Evolutionary conservation across 2,797 vertebrate genomes (phyloP), one percentile per base, ranked within the genome.

Genomic region (Galaxias olidus): DNA sequence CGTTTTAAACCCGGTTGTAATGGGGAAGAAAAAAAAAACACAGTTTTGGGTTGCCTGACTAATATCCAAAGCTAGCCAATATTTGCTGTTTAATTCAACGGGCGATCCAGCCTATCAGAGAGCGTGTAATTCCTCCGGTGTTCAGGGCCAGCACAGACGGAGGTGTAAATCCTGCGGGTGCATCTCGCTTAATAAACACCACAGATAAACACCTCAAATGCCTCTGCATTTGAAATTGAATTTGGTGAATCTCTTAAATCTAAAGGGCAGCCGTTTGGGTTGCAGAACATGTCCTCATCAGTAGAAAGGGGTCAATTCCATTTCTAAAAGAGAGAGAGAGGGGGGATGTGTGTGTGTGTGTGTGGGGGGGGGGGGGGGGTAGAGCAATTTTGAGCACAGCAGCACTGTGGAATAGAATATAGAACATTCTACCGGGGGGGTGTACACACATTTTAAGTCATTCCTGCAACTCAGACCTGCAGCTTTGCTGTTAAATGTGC

Each of bases 11-110:
- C 55, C 13, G 60, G 48, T 57, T 68, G 46, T 51, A 52, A 18
- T 41, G 13, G 41, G 51, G 18, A 19, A 43, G 45, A 46, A n/a
- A 75, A 67, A 46, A n/a, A 75, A 67, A 73, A 14, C 12, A 53
- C 55, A 65, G 55, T 65, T 52, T 20, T 30, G 30, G 30, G 30
- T 30, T 30, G 51, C 40, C 65, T 66, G 41, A 65, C 68, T 79
- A 12, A 63, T 63, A 66, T 78, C 78, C 60, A 79, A 82, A 73
- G 60, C 59, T 73, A 15, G 51, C 68, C n/a, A 40, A 64, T 48
- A 56, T 56, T 61, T 51, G 8, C 78, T 88, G 75, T 81, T 86
- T 87, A 78, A 88, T 88, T 89, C 63, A 88, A 78, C 53, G 49
- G 30, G 61, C 72, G 72, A 79, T 59, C n/a, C n/a, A n/a, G n/a